Conservation (phyloP, 2,113 vertebrate genomes). For the Melanotaenia duboulayi region DNA sequence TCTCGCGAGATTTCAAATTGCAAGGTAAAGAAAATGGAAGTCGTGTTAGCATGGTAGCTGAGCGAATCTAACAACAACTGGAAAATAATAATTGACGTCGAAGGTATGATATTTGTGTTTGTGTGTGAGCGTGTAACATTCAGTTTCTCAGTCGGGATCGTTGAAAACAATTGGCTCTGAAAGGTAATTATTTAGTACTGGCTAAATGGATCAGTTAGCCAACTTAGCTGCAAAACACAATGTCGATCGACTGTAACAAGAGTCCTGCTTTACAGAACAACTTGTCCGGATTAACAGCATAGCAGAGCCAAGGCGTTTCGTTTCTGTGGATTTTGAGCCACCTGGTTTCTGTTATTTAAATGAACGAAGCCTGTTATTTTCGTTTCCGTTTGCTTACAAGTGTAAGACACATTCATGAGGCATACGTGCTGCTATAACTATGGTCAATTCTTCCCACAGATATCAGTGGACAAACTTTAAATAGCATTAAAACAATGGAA, state of each 20-base stretch:
- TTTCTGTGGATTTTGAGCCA: constrained; percentile 2
- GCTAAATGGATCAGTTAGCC: constrained; percentile 15
- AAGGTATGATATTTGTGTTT: constrained; percentile 53
- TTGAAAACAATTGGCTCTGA: neutral
- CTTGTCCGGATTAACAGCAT: neutral
- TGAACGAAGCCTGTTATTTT: neutral
- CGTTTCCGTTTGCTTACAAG: constrained; percentile 1
- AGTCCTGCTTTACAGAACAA: neutral
- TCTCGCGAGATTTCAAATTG: constrained; percentile 56
- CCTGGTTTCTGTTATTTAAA: constrained; percentile 1
- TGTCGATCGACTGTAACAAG: constrained; percentile 2
- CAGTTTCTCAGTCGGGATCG: neutral
- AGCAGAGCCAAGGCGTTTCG: constrained; percentile 1
- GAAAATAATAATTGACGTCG: constrained; percentile 28
- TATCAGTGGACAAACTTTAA: too few species aligned
- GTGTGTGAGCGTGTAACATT: neutral
- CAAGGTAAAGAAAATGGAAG: constrained; percentile 72
- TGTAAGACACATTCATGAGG: neutral
- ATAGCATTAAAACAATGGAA: too few species aligned
- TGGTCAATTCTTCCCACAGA: too few species aligned
- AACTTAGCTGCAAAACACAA: constrained; percentile 43
- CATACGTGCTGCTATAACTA: neutral
- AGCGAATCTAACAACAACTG: constrained; percentile 29
- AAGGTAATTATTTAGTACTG: neutral
- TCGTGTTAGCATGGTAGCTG: constrained; percentile 35